phyloP scores from a whole-genome alignment of 2,797 vertebrate species.

The Neosilurus hyrtlii region DNA sequence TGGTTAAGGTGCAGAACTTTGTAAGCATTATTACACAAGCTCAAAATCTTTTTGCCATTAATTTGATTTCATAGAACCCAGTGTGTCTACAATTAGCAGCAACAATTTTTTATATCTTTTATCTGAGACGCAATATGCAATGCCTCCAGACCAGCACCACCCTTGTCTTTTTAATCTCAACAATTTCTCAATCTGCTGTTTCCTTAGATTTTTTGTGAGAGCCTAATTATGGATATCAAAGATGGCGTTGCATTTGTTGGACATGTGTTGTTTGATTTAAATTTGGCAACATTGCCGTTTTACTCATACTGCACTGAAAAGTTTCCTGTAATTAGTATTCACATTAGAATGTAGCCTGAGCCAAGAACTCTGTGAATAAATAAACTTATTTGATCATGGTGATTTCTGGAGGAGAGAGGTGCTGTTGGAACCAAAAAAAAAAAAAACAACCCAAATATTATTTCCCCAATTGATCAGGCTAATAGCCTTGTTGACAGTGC shows the following conservation, averaged over 20 bases:
- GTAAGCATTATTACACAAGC: no score
- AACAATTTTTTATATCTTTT: conserved; percentile 40
- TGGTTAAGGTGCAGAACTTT: no score
- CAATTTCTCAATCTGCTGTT: conserved; percentile 25
- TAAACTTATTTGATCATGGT: conserved; percentile 39
- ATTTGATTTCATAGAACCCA: conserved; percentile 2
- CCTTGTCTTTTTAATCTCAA: conserved; percentile 17
- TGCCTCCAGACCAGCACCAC: background rate
- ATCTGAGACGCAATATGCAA: conserved; percentile 44
- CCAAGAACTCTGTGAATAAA: conserved; percentile 41
- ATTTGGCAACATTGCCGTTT: conserved; percentile 26
- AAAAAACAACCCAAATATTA: conserved; percentile 42
- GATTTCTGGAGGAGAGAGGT: conserved; percentile 38
- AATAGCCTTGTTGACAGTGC: conserved; percentile 33
- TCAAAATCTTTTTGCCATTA: no score
- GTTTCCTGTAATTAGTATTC: conserved; percentile 48
- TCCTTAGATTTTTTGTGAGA: background rate
- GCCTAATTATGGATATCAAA: conserved; percentile 9
- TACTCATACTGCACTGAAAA: conserved; percentile 31
- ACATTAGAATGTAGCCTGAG: conserved; percentile 31
- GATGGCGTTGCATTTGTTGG: conserved; percentile 15
- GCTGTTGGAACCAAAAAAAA: conserved; percentile 28
- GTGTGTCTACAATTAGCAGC: conserved; percentile 61
- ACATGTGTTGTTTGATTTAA: conserved; percentile 33
- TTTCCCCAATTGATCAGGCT: conserved; percentile 38